Evolutionary conservation across 2,113 vertebrate species (phyloP), one percentile per base, ranked within the genome.

Genomic region (Salvelinus namaycush): DNA sequence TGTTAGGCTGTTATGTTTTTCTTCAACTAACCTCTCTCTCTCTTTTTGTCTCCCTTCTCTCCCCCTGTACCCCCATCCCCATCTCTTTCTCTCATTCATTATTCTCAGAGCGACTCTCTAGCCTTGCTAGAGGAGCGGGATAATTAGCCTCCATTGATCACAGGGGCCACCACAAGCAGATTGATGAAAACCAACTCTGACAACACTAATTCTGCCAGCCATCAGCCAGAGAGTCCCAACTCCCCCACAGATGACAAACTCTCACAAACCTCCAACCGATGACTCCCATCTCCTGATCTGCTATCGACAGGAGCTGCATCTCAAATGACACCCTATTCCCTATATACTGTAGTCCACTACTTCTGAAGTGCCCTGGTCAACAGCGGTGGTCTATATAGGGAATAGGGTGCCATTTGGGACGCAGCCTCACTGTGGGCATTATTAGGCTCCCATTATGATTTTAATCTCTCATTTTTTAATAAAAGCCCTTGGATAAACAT

Each of bases 81-180:
- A 76, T 68, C 20, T 62, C 14, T 18, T 26, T 65, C 62, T 51
- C n/a, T 13, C 51, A 70, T 62, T 62, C 59, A 24, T 62, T 68
- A 68, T 68, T 68, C 31, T 68, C 24, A 5, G 5, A 18, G n/a
- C 4, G 26, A 57, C 57, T 72, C 72, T 65, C 54, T 70, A 44
- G 16, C 51, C 51, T 54, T 5, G 51, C 51, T 54, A 18, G 0
- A 5, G 14, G 49, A 70, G 16, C 71, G 54, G 39, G 67, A 48
- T 83, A 83, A 84, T 86, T 81, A 80, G 69, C 71, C 44, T 77
- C 34, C 74, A 84, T 84, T 73, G 83, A 88, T 87, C 78, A 49
- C 26, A 73, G 71, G 16, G 14, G 48, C 18, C 73, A 72, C 48
- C 51, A 31, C 54, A 73, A 65, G 70, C 59, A 72, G 66, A 75